A percentile compares a stretch with the other conserved stretches of the same genome.
These are phyloP conservation scores for Sinocyclocheilus anophthalmus DNA, from an alignment of 2,113 vertebrate species.

Conservation along the genomic window DNA sequence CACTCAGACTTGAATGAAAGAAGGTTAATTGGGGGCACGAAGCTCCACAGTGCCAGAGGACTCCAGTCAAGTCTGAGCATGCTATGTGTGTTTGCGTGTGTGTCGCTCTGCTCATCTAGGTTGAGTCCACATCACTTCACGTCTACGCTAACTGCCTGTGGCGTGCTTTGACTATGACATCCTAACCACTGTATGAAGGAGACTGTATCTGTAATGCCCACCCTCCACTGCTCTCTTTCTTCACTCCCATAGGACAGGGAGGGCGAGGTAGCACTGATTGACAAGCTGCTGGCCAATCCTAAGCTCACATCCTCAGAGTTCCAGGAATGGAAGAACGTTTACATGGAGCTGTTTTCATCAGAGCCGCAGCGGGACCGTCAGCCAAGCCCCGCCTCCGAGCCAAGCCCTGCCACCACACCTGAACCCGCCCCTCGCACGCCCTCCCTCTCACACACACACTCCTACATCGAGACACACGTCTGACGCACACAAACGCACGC, in stretches of 20 bases:
- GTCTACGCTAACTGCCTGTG: constrained; percentile 59
- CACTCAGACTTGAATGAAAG: constrained; percentile 28
- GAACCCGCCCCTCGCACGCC: constrained; percentile 82
- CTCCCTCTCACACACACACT: constrained; percentile 92
- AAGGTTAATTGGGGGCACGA: constrained; percentile 32
- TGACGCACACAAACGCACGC: constrained; percentile 69
- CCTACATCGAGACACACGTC: constrained; percentile 97
- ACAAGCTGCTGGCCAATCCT: constrained; percentile 92
- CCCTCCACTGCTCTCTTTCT: constrained; percentile 73
- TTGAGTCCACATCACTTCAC: constrained; percentile 63
- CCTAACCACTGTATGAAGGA: constrained; percentile 42
- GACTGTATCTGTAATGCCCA: constrained; percentile 57
- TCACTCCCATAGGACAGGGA: constrained; percentile 90
- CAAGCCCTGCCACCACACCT: constrained; percentile 69
- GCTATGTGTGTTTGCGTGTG: constrained; percentile 50
- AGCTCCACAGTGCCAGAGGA: constrained; percentile 56
- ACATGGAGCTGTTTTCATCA: constrained; percentile 91
- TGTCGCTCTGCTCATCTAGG: constrained; percentile 49
- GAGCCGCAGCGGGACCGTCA: constrained; percentile 73
- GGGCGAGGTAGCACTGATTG: constrained; percentile 96
- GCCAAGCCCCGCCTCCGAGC: constrained; percentile 77
- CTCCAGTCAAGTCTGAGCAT: constrained; percentile 56
- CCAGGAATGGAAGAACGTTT: constrained; percentile 95
- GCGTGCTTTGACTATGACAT: constrained; percentile 49
- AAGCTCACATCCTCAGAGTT: constrained; percentile 94